Evolutionary conservation across 35 echinoderm and acorn worm species (phyloP).

Genomic region (Ophiothrix spiculata): DNA sequence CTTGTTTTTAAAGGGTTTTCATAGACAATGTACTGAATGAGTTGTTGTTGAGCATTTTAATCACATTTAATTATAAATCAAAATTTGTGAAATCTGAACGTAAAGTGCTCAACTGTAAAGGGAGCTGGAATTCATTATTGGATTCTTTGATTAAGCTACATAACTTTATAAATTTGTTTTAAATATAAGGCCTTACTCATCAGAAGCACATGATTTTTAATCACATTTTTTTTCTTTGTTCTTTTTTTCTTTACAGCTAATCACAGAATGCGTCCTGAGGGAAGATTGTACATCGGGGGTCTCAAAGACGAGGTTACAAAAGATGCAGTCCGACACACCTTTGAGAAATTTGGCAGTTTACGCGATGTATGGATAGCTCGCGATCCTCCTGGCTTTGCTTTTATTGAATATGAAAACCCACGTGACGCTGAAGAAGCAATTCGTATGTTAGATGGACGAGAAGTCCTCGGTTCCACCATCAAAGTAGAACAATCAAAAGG

Average conservation of each 20-base stretch:
- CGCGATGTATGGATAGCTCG: constrained; percentile 90
- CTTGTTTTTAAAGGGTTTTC: too few relatives aligned
- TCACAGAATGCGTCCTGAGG: constrained; percentile 47
- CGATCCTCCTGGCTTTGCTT: constrained; percentile 96
- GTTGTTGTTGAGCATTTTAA: too few relatives aligned
- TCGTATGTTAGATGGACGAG: constrained; percentile 58
- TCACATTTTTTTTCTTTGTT: background rate
- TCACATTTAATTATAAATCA: too few relatives aligned
- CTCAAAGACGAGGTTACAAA: constrained; percentile 62
- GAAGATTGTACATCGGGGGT: constrained; percentile 81
- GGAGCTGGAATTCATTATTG: too few relatives aligned
- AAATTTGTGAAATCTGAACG: too few relatives aligned
- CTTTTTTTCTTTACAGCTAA: background rate
- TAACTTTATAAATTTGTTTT: too few relatives aligned
- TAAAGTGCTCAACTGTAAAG: too few relatives aligned
- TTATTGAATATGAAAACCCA: constrained; percentile 72
- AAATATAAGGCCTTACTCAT: too few relatives aligned
- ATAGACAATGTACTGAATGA: too few relatives aligned
- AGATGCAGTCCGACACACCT: constrained; percentile 70
- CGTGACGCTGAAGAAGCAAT: constrained; percentile 80
- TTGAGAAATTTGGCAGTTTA: constrained; percentile 69
- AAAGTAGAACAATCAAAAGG: constrained; percentile 91
- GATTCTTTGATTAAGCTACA: too few relatives aligned
- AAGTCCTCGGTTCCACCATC: constrained; percentile 60
- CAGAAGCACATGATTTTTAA: too few relatives aligned